Evolutionary conservation across 37 sponge, comb jelly and placozoan genomes (phyloP).

Genomic region (Geodia barretti): DNA sequence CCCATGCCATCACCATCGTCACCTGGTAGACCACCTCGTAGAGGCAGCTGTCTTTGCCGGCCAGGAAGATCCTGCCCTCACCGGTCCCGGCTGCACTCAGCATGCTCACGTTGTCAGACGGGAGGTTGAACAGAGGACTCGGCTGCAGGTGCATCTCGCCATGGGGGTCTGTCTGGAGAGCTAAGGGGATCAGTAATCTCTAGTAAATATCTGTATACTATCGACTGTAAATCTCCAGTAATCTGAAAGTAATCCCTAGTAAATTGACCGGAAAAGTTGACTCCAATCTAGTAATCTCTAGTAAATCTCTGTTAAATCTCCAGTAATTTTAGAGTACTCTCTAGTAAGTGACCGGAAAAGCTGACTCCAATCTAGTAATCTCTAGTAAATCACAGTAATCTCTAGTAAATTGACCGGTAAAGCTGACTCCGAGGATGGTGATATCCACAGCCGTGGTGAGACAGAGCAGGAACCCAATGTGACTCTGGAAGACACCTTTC

Average conservation of each 20-base stretch:
- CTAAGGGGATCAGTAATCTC: constrained; percentile 13
- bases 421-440: constrained; percentile 92
- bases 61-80: constrained; percentile 84
- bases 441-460: constrained; percentile 92
- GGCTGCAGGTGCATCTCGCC: constrained; percentile 96
- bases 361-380: too few species aligned
- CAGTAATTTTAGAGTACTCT: too few species aligned
- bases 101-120: constrained; percentile 86
- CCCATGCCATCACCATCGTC: constrained; percentile 12
- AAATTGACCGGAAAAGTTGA: constrained; percentile 78
- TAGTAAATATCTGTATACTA: neutral
- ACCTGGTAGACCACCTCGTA: constrained; percentile 93
- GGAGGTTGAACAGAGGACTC: constrained; percentile 89
- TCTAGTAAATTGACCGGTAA: constrained; percentile 61
- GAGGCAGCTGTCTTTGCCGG: constrained; percentile 90
- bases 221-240: neutral
- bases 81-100: constrained; percentile 50
- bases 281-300: too few species aligned
- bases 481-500: constrained; percentile 88
- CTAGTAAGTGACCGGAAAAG: too few species aligned
- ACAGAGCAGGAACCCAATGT: constrained; percentile 86
- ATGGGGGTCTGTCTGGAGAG: constrained; percentile 31
- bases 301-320: too few species aligned
- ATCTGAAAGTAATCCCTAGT: neutral
- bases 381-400: too few species aligned